Conservation (phyloP, 2,888 invertebrate species). For the Pristionchus exspectatus region DNA sequence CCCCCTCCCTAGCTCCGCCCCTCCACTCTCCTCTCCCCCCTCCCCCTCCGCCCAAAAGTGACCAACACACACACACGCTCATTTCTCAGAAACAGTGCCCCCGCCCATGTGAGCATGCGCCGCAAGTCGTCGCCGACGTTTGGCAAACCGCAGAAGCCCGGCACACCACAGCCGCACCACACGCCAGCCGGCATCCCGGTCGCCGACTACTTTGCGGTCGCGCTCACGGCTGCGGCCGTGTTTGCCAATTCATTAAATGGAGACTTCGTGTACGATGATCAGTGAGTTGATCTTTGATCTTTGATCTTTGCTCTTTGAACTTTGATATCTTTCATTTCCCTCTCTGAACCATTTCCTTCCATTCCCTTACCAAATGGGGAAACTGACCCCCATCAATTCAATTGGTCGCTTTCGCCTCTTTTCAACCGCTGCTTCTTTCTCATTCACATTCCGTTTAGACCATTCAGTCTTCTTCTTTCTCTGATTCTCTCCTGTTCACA, state of each 20-base stretch:
- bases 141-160: neutral
- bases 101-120: constrained; percentile 20
- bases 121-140: constrained; percentile 4
- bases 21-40: neutral
- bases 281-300: constrained; percentile 56
- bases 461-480: constrained; percentile 34
- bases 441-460: neutral
- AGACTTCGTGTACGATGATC: constrained; percentile 68
- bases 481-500: neutral
- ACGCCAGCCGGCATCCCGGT: neutral
- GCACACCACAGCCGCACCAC: neutral
- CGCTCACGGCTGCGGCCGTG: constrained; percentile 55
- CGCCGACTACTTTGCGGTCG: constrained; percentile 57
- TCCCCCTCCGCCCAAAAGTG: neutral
- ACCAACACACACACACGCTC: neutral
- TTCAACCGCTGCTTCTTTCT: constrained; percentile 37
- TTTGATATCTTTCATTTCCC: neutral
- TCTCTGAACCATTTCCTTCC: neutral
- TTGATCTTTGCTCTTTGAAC: neutral
- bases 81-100: constrained; percentile 14
- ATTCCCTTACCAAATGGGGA: neutral
- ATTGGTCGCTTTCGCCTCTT: constrained; percentile 26
- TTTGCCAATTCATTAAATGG: constrained; percentile 61
- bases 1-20: neutral
- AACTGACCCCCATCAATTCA: constrained; percentile 38